Evolutionary conservation across 2,888 invertebrate genomes (phyloP).

Genomic region (Hyalella azteca): DNA sequence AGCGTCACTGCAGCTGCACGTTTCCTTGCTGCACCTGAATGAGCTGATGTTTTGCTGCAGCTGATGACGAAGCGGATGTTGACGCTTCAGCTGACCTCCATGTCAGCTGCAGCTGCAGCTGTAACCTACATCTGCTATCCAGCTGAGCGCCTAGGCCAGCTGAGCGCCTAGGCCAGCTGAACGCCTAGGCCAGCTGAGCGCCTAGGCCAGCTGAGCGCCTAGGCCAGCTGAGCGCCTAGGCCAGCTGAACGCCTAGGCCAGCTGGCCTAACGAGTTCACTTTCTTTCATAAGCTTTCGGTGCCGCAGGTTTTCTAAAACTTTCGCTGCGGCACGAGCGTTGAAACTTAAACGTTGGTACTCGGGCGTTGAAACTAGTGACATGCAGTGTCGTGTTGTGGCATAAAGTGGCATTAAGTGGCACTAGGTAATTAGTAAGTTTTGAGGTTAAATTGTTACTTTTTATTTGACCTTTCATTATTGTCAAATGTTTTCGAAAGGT

Average conservation of each 20-base stretch:
- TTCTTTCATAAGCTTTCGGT: neutral
- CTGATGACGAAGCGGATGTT: neutral
- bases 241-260: neutral
- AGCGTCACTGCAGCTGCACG: neutral
- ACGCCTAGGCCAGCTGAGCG: neutral
- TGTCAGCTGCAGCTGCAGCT: neutral
- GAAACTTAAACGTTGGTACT: no score
- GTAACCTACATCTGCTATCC: neutral
- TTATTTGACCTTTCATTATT: no score
- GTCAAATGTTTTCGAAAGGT: no score
- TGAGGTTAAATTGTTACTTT: no score
- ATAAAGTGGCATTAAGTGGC: no score
- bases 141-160: neutral
- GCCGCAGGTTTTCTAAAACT: conserved; percentile 4
- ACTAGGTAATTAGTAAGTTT: no score
- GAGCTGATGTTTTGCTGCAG: neutral
- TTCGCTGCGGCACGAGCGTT: conserved; percentile 13
- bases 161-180: neutral
- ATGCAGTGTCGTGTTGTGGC: no score
- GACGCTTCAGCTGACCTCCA: neutral
- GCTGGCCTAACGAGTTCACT: neutral
- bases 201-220: neutral
- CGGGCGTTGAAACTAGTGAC: no score
- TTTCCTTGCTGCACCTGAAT: neutral
- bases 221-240: neutral